These are phyloP conservation scores for Spisula solida DNA, from an alignment of 2,888 invertebrate genomes.

Conservation along the genomic window DNA sequence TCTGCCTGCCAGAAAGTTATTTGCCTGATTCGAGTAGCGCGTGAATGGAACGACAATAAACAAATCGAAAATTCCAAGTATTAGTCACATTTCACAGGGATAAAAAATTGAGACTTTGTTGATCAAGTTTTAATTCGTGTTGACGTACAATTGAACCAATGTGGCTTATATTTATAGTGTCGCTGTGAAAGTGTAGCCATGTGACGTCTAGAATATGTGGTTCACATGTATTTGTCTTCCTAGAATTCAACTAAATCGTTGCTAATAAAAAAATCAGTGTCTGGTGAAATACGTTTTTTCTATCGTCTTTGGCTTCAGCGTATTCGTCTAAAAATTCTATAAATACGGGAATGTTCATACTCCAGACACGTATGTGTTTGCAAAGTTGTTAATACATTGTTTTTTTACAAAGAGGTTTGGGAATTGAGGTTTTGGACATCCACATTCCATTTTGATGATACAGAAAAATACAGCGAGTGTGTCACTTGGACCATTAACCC, in stretches of 20 bases:
- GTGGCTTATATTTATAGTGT: background rate
- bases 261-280: background rate
- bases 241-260: background rate
- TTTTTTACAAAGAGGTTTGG: too few relatives aligned
- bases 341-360: too few relatives aligned
- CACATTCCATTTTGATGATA: too few relatives aligned
- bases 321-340: too few relatives aligned
- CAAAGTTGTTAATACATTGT: too few relatives aligned
- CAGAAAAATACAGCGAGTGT: too few relatives aligned
- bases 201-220: background rate
- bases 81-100: background rate
- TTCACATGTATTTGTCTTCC: background rate
- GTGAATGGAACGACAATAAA: background rate
- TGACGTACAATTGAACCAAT: slow-evolving; percentile 7
- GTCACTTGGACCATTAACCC: too few relatives aligned
- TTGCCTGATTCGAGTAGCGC: background rate
- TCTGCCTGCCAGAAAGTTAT: background rate
- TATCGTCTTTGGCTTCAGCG: background rate
- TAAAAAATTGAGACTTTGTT: background rate
- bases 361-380: too few relatives aligned
- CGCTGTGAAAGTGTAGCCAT: background rate
- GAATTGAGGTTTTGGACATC: too few relatives aligned
- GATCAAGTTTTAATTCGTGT: slow-evolving; percentile 15
- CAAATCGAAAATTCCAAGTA: background rate
- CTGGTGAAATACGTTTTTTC: background rate